These are phyloP conservation scores for Pagrus major DNA, from an alignment of 2,113 vertebrate genomes.

Conservation along the genomic window DNA sequence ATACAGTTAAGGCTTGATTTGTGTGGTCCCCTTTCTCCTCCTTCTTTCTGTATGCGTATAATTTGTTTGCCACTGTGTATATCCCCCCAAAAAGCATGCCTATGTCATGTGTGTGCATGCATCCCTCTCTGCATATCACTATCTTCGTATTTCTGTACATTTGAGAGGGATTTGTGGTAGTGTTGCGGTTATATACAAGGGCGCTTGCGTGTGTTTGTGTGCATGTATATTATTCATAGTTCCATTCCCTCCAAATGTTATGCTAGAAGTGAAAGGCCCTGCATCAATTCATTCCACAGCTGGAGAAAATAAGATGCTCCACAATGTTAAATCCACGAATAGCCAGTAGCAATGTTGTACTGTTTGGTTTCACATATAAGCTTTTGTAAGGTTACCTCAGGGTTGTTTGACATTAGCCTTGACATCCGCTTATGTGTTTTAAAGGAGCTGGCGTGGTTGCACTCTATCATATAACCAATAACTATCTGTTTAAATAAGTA, in stretches of 20 bases:
- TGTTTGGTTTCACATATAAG: constrained; percentile 18
- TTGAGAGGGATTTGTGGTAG: not conserved
- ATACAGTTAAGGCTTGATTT: constrained; percentile 58
- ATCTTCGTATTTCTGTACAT: not conserved
- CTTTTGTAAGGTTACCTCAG: not conserved
- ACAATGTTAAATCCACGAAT: constrained; percentile 20
- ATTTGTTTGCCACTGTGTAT: not conserved
- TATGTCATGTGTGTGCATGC: not conserved
- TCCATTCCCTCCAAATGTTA: constrained; percentile 36
- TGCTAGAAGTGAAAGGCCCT: constrained; percentile 22
- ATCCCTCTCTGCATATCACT: constrained; percentile 14
- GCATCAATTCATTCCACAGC: constrained; percentile 43
- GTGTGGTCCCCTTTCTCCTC: constrained; percentile 11
- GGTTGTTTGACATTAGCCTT: constrained; percentile 30
- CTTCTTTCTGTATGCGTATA: constrained; percentile 1
- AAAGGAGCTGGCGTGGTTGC: not conserved
- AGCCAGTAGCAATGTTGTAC: constrained; percentile 5
- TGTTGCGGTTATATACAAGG: not conserved
- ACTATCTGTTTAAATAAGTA: constrained; percentile 5
- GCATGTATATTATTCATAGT: constrained; percentile 36
- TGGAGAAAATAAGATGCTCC: constrained; percentile 40
- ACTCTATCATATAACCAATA: not conserved
- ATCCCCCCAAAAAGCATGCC: not conserved
- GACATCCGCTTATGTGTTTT: constrained; percentile 14
- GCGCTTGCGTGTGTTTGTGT: not conserved